Evolutionary conservation across 2,888 invertebrate species (phyloP).

Genomic region (Hedychridium roseum): DNA sequence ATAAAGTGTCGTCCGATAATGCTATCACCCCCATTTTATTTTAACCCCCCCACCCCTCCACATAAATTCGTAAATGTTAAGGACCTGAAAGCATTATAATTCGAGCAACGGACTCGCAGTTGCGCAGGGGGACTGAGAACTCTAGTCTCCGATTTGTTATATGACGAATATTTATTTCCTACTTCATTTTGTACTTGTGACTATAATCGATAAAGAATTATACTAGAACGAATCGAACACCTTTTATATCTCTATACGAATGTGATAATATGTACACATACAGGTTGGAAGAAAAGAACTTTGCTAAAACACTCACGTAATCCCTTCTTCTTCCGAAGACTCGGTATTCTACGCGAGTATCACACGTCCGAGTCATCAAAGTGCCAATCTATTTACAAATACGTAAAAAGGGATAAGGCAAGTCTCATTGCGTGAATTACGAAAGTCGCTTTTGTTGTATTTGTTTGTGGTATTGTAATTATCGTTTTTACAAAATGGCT

Average conservation of each 20-base stretch:
- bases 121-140: slow-evolving; percentile 46
- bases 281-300: slow-evolving; percentile 36
- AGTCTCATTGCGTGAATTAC: too few relatives aligned
- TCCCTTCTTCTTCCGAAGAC: too few relatives aligned
- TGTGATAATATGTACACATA: slow-evolving; percentile 51
- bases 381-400: too few relatives aligned
- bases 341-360: too few relatives aligned
- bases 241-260: slow-evolving; percentile 55
- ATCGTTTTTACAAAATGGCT: too few relatives aligned
- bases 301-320: slow-evolving; percentile 27
- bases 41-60: too few relatives aligned
- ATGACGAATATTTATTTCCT: slow-evolving; percentile 57
- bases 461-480: too few relatives aligned
- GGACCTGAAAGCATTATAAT: slow-evolving; percentile 32
- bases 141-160: slow-evolving; percentile 54
- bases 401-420: too few relatives aligned
- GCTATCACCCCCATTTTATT: slow-evolving; percentile 33
- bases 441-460: too few relatives aligned
- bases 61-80: slow-evolving; percentile 33
- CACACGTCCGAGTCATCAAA: too few relatives aligned
- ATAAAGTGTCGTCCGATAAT: slow-evolving; percentile 32
- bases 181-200: slow-evolving; percentile 59
- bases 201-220: slow-evolving; percentile 49
- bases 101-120: slow-evolving; percentile 21
- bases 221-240: slow-evolving; percentile 38